These are phyloP conservation scores for Buphagus erythrorhynchus DNA, from an alignment of 2,797 vertebrate species.

Conservation along the genomic window DNA sequence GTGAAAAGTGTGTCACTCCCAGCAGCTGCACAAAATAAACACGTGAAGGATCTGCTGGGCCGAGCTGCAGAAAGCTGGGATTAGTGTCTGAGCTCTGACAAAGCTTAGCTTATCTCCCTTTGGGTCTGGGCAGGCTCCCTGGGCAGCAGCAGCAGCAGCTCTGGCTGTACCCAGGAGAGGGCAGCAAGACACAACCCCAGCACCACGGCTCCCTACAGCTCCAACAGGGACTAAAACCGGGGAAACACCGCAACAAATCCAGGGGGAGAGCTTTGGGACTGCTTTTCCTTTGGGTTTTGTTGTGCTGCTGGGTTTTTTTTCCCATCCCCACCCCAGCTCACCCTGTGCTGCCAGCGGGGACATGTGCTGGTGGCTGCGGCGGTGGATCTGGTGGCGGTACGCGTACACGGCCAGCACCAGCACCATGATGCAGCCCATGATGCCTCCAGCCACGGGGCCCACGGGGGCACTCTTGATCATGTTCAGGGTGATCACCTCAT, in stretches of 20 bases:
- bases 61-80: not conserved
- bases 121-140: not conserved
- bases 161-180: conserved; percentile 64
- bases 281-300: not conserved
- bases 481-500: conserved; percentile 92
- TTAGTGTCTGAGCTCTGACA: not conserved
- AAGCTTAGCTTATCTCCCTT: not conserved
- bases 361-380: conserved; percentile 98
- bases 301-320: not conserved
- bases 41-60: accelerated
- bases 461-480: conserved; percentile 98
- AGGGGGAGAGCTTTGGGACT: accelerated
- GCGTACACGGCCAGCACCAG: conserved; percentile 95
- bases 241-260: not conserved
- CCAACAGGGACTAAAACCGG: accelerated
- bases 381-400: conserved; percentile 96
- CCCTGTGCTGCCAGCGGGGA: conserved; percentile 97
- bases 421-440: conserved; percentile 99
- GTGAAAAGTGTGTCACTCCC: not conserved
- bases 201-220: accelerated
- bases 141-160: conserved; percentile 2
- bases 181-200: conserved; percentile 36
- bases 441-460: conserved; percentile 94
- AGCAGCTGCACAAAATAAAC: not conserved
- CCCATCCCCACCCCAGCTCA: conserved; percentile 51